A percentile compares a stretch with the other conserved stretches of the same genome.
Conservation (phyloP, 2,113 vertebrate species). For the Brachypteracias leptosomus region DNA sequence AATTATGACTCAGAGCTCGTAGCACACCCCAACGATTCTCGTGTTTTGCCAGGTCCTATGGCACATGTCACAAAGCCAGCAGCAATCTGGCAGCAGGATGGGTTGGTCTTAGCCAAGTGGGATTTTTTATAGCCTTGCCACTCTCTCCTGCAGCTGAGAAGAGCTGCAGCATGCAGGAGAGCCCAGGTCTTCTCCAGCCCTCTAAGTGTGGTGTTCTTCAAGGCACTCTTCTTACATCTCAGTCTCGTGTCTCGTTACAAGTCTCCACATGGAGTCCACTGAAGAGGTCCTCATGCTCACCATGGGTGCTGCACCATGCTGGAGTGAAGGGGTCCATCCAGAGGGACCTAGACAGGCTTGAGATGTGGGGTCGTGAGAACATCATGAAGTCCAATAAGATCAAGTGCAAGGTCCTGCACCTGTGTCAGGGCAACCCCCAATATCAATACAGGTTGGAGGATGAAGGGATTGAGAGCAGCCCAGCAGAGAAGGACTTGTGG, state of each 20-base stretch:
- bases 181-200: not conserved
- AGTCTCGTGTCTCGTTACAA: not conserved
- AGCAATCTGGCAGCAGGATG: not conserved
- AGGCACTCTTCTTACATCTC: not conserved
- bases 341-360: not conserved
- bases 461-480: not conserved
- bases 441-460: not conserved
- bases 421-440: not conserved
- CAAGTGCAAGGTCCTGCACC: not conserved
- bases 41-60: not conserved
- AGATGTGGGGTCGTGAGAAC: not conserved
- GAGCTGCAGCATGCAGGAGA: not conserved
- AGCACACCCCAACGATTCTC: not conserved
- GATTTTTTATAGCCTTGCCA: not conserved
- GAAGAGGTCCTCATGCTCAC: not conserved
- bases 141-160: not conserved
- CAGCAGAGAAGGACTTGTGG: not conserved
- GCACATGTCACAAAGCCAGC: not conserved
- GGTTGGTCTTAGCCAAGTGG: not conserved
- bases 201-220: not conserved
- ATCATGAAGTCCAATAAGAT: not conserved
- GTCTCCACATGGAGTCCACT: not conserved
- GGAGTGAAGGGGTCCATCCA: not conserved
- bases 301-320: not conserved
- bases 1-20: constrained; percentile 21